Percentiles rank a stretch among this genome's conserved stretches.
phyloP scores from a whole-genome alignment of 1,140 invertebrate species.

The Acromyrmex echinatior region DNA sequence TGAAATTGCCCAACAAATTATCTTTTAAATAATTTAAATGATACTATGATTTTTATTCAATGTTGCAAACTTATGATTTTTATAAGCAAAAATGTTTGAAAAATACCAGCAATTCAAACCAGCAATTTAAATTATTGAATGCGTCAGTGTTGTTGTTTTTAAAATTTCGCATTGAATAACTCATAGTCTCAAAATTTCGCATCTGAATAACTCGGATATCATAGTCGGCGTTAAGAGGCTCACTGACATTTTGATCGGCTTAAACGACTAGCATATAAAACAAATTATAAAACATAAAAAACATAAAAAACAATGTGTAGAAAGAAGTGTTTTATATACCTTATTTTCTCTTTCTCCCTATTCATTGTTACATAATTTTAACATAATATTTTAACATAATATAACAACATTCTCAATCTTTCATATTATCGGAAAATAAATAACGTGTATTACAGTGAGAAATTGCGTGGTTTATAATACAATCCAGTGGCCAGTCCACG shows the following conservation, averaged over 20 bases:
- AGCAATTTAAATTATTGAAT: constrained; percentile 1
- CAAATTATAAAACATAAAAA: not conserved
- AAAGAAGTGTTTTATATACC: not conserved
- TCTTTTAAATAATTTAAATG: not conserved
- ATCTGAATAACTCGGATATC: not conserved
- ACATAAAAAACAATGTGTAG: not conserved
- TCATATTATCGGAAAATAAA: constrained; percentile 34
- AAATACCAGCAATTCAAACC: not conserved
- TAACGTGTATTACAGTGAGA: constrained; percentile 15
- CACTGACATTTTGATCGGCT: not conserved
- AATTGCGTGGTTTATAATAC: constrained; percentile 13
- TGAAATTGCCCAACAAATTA: not conserved
- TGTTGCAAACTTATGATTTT: not conserved
- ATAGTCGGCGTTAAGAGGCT: constrained; percentile 6
- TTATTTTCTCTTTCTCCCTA: not conserved
- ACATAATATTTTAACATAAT: not conserved
- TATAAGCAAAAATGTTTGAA: not conserved
- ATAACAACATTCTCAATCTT: constrained; percentile 1
- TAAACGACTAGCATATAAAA: constrained; percentile 1
- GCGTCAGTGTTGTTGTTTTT: not conserved
- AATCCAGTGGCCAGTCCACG: not conserved
- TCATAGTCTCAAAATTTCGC: not conserved
- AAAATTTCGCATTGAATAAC: not conserved
- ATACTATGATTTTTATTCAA: not conserved
- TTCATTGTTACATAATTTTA: not conserved